Percentiles rank a stretch among this genome's conserved stretches.
These are phyloP conservation scores for Stenichneumon culpator DNA, from an alignment of 2,888 invertebrate species.

Conservation along the genomic window DNA sequence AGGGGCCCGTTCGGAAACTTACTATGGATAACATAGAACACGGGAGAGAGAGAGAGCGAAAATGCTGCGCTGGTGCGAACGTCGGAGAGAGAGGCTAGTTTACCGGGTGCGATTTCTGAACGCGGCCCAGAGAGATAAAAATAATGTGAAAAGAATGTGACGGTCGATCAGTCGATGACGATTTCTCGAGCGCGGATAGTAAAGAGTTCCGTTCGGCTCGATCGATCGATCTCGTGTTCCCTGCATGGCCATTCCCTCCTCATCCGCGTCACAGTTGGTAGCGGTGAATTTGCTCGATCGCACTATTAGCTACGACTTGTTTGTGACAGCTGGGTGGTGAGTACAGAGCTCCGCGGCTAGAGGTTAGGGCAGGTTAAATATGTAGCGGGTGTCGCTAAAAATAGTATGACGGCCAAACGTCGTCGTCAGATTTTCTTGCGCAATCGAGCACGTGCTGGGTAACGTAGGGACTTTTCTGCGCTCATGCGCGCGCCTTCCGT, in stretches of 20 bases:
- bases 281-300: constrained; percentile 37
- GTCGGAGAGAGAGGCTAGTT: neutral
- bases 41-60: too few relatives aligned
- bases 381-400: constrained; percentile 82
- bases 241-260: neutral
- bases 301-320: constrained; percentile 61
- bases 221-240: constrained; percentile 52
- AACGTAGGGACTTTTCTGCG: neutral
- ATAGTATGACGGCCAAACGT: constrained; percentile 83
- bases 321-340: constrained; percentile 60
- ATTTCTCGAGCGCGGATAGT: constrained; percentile 14
- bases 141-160: neutral
- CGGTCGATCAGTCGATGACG: constrained; percentile 26
- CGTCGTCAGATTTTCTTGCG: constrained; percentile 78
- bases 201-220: constrained; percentile 17
- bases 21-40: too few relatives aligned
- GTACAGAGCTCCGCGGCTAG: constrained; percentile 55
- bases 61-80: too few relatives aligned
- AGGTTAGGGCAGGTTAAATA: constrained; percentile 84
- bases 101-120: too few relatives aligned
- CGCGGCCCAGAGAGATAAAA: neutral
- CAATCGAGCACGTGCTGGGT: constrained; percentile 82
- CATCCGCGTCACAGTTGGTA: constrained; percentile 25
- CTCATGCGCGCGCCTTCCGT: neutral
- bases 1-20: too few relatives aligned